Percentiles rank a stretch among this genome's conserved stretches.
Evolutionary conservation across 2,797 vertebrate species (phyloP).

Genomic region (Clangula hyemalis): DNA sequence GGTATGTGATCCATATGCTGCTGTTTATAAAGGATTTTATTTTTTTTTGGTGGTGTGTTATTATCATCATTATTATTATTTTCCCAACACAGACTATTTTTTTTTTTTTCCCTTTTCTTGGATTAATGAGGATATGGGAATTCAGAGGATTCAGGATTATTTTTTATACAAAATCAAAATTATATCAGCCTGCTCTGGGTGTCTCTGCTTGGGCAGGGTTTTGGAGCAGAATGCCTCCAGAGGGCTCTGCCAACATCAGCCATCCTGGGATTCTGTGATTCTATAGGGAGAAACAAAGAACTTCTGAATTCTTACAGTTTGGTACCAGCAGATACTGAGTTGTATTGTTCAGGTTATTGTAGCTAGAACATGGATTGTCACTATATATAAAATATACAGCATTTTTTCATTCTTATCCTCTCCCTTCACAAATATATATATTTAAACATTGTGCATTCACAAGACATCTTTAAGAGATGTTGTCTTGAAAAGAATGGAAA

Average conservation of each 20-base stretch:
- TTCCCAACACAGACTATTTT: too few species aligned
- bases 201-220: neutral
- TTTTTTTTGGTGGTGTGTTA: too few species aligned
- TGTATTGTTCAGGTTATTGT: neutral
- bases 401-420: neutral
- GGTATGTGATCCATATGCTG: too few species aligned
- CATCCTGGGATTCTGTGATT: neutral
- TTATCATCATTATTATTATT: too few species aligned
- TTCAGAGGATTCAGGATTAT: too few species aligned
- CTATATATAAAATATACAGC: neutral
- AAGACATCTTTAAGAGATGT: neutral
- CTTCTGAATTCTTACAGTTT: neutral
- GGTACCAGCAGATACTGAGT: neutral
- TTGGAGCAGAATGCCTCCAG: neutral
- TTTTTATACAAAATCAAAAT: too few species aligned
- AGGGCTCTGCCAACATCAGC: neutral
- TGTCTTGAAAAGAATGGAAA: constrained; percentile 7
- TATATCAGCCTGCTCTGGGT: neutral
- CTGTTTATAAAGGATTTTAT: neutral
- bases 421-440: neutral
- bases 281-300: neutral
- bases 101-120: too few species aligned
- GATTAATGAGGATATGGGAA: too few species aligned
- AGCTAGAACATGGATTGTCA: neutral
- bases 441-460: neutral